Conservation (phyloP, 2,797 vertebrate genomes). For the Anguilla anguilla region DNA sequence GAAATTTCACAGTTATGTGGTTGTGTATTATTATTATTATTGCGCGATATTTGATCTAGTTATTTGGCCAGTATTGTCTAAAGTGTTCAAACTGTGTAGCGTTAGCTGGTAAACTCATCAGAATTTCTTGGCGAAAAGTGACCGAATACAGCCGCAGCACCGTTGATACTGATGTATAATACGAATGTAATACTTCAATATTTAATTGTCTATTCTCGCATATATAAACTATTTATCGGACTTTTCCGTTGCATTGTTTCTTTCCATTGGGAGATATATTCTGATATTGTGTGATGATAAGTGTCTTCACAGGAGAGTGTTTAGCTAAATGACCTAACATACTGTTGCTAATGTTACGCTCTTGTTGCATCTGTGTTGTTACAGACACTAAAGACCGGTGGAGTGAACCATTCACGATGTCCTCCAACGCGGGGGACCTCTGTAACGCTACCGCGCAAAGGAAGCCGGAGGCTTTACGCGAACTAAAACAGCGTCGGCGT, state of each 20-base stretch:
- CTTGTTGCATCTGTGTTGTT: neutral
- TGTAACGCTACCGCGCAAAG: constrained; percentile 26
- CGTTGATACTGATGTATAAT: too few species aligned
- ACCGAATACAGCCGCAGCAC: neutral
- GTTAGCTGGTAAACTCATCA: neutral
- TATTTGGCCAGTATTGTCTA: neutral
- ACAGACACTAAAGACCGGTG: neutral
- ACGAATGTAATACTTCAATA: neutral
- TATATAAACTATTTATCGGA: neutral
- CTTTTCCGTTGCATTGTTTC: neutral
- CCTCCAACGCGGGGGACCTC: neutral
- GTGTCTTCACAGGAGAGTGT: too few species aligned
- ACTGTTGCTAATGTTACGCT: neutral
- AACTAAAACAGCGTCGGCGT: neutral
- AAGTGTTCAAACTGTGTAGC: neutral
- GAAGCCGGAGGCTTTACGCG: neutral
- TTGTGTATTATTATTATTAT: neutral
- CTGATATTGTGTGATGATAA: too few species aligned
- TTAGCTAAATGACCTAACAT: neutral
- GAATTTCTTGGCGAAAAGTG: neutral
- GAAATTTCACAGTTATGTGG: neutral
- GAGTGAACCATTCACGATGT: neutral
- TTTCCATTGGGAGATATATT: too few species aligned
- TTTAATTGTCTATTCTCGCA: neutral
- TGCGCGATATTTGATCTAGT: neutral